Evolutionary conservation across 2,797 vertebrate species (phyloP).

Genomic region (Centropyge bicolor): DNA sequence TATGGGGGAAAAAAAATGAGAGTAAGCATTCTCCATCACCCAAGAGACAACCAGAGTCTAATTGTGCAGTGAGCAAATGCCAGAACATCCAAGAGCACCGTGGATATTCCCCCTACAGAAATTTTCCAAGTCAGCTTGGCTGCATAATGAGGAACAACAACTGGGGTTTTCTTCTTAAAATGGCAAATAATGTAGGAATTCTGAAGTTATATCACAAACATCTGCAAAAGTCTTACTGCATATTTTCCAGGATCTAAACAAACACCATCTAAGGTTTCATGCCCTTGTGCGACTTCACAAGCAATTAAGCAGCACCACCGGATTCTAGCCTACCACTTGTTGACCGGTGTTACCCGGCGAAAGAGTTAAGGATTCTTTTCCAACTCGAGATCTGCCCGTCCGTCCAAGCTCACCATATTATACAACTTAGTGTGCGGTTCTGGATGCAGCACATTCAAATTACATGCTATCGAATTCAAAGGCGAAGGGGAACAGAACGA

Average conservation of each 20-base stretch:
- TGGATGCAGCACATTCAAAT: conserved; percentile 82
- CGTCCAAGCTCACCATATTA: conserved; percentile 76
- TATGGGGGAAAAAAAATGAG: conserved; percentile 16
- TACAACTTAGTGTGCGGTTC: conserved; percentile 81
- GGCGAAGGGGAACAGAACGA: conserved; percentile 45
- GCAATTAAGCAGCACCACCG: conserved; percentile 60
- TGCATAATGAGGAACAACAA: conserved; percentile 66
- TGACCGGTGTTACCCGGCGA: conserved; percentile 61
- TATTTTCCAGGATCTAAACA: conserved; percentile 74
- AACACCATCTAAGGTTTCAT: conserved; percentile 76
- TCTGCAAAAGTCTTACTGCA: conserved; percentile 67
- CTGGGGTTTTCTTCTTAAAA: conserved; percentile 27
- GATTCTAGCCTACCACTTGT: conserved; percentile 54
- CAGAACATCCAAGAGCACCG: no score
- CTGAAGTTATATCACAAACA: conserved; percentile 75
- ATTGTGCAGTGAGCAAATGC: conserved; percentile 16
- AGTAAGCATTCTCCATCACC: conserved; percentile 63
- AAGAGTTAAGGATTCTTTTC: conserved; percentile 70
- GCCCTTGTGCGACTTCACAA: conserved; percentile 69
- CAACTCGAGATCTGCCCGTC: conserved; percentile 53
- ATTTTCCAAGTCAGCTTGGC: conserved; percentile 74
- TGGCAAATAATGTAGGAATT: conserved; percentile 58
- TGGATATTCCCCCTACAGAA: conserved; percentile 28
- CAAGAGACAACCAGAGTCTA: conserved; percentile 62
- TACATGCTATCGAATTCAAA: conserved; percentile 85